Conservation (phyloP, 2,888 invertebrate genomes). For the Sphaerophoria rueppellii region DNA sequence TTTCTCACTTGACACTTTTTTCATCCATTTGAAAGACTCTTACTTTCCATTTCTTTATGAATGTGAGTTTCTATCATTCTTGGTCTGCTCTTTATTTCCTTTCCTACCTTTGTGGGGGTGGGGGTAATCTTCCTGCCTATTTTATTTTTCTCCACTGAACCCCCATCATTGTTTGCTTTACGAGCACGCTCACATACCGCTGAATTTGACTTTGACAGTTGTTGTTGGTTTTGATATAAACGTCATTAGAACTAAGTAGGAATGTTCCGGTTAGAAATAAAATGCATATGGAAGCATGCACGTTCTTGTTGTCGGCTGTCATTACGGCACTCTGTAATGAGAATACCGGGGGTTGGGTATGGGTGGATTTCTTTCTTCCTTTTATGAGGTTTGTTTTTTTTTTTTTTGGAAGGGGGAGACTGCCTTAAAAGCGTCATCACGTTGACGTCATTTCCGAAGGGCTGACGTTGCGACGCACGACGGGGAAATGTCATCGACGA, state of each 20-base stretch:
- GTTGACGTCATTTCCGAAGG: conserved; percentile 43
- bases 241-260: neutral
- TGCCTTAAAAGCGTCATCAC: conserved; percentile 7
- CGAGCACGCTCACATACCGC: conserved; percentile 52
- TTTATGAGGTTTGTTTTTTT: conserved; percentile 14
- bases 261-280: neutral
- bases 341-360: neutral
- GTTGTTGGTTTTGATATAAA: neutral
- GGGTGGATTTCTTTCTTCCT: conserved; percentile 15
- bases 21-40: conserved; percentile 22
- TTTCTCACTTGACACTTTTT: conserved; percentile 38
- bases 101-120: neutral
- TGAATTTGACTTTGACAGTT: conserved; percentile 52
- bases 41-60: conserved; percentile 2
- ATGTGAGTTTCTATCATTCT: neutral
- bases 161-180: conserved; percentile 39
- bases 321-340: conserved; percentile 44
- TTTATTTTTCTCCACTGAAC: conserved; percentile 27
- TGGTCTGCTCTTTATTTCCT: neutral
- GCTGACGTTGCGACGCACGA: neutral
- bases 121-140: neutral
- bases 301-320: neutral
- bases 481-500: neutral
- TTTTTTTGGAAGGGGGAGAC: neutral
- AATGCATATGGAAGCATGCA: conserved; percentile 9